Base-by-base conservation (phyloP, 2,113 vertebrate species). In the Euleptes europaea region DNA sequence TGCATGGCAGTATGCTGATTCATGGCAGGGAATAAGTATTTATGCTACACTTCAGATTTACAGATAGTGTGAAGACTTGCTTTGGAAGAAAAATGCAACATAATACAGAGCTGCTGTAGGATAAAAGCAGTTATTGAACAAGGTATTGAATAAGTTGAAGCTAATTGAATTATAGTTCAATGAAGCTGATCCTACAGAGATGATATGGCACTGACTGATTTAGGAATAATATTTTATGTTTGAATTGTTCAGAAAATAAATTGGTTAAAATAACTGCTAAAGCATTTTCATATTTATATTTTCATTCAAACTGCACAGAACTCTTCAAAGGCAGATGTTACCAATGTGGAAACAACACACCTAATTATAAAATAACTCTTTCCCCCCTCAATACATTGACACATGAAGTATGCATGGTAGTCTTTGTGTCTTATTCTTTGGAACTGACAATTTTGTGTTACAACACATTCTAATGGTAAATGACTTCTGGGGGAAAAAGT, bases 401-500 rank as follows among this genome's bases (percentile, higher is more conserved):
- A 31, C 23, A 40, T 0, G 57, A 81, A 79, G 13, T 42, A 31
- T 35, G 9, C 33, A 71, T 38, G 40, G 15, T 83, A 63, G 31
- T 67, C 31, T 76, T 66, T 75, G 12, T 49, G 63, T 67, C 44
- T 70, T 2, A 49, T 72, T 71, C 67, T 51, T 82, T 71, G 67
- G 33, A 54, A 57, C 40, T 40, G 44, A 40, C 40, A 75, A 28
- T 83, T 65, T 60, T n/a, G 17, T 44, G 35, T 66, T 83, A 47
- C 33, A 83, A 28, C 31, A 60, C 31, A 65, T 75, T 49, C 23
- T 26, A 84, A 47, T 66, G 73, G 60, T 38, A 84, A 84, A 65
- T 67, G 72, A 14, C 40, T 47, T 65, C 42, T 67, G 3, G 42
- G 35, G 35, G 33, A 49, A 44, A 38, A 57, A 82, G 67, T 96